Evolutionary conservation across 2,888 invertebrate species (phyloP).

Genomic region (Alitta virens): DNA sequence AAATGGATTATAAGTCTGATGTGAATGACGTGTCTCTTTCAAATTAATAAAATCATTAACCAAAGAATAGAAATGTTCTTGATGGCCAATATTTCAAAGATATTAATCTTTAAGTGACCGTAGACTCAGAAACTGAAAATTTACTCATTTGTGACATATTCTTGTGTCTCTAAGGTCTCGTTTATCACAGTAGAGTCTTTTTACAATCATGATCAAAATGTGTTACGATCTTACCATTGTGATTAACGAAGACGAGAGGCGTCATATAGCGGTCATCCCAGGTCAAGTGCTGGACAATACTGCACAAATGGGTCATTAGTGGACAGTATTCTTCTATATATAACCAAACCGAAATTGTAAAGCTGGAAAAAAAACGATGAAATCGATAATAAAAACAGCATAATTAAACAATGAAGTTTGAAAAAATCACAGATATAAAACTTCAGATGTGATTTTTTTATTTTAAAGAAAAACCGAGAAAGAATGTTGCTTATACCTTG

Average conservation of each 20-base stretch:
- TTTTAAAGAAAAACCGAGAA: not conserved
- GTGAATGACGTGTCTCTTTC: too few species aligned
- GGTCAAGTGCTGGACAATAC: constrained; percentile 39
- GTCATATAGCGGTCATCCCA: constrained; percentile 36
- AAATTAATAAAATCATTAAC: too few species aligned
- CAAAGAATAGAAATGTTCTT: too few species aligned
- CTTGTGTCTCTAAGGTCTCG: too few species aligned
- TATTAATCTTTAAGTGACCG: too few species aligned
- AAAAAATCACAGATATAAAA: not conserved
- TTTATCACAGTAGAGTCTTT: too few species aligned
- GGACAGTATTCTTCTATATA: constrained; percentile 47
- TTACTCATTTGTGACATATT: too few species aligned
- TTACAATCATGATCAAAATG: too few species aligned
- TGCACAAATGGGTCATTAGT: constrained; percentile 38
- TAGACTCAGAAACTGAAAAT: too few species aligned
- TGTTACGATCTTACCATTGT: constrained; percentile 26
- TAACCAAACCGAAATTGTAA: constrained; percentile 42
- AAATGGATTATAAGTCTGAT: too few species aligned
- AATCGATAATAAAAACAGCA: not conserved
- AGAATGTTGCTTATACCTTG: not conserved
- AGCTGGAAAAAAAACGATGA: not conserved
- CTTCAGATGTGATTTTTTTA: not conserved
- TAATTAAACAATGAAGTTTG: not conserved
- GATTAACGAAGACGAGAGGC: constrained; percentile 33
- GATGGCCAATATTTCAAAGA: too few species aligned